Percentiles rank a stretch among this genome's conserved stretches.
phyloP scores from a whole-genome alignment of 2,113 vertebrate genomes.

The Gobiocypris rarus region DNA sequence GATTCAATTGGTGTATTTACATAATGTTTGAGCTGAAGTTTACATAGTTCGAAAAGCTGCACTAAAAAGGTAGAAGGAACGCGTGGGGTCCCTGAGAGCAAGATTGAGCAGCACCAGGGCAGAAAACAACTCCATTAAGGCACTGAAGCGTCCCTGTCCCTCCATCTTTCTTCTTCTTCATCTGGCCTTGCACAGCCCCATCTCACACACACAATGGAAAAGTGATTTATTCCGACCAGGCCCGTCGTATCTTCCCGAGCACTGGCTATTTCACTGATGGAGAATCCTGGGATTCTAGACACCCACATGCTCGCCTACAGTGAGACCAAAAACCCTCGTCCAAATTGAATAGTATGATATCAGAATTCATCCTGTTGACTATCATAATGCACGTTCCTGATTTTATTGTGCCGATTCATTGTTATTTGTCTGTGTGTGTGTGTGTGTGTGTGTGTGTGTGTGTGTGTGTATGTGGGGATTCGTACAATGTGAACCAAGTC shows the following conservation, averaged over 20 bases:
- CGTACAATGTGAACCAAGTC: no score
- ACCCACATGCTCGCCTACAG: conserved; percentile 30
- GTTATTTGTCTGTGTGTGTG: no score
- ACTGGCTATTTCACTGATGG: conserved; percentile 53
- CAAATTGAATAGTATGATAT: not conserved
- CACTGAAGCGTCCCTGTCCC: conserved; percentile 49
- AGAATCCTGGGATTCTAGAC: conserved; percentile 48
- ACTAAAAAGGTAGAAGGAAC: not conserved
- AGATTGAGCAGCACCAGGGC: conserved; percentile 43
- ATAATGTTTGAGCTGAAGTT: not conserved
- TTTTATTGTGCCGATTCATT: not conserved
- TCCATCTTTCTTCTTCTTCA: conserved; percentile 62
- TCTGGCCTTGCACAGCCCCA: conserved; percentile 56
- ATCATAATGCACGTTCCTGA: not conserved
- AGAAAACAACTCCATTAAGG: conserved; percentile 62
- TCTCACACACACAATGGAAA: conserved; percentile 58
- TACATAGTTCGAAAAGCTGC: conserved; percentile 23
- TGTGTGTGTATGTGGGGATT: no score
- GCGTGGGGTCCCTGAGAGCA: conserved; percentile 42
- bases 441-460: no score
- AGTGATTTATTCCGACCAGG: conserved; percentile 60
- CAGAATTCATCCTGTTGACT: not conserved
- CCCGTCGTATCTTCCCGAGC: conserved; percentile 40
- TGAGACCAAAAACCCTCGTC: conserved; percentile 18
- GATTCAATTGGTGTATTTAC: conserved; percentile 19